Percentiles rank a stretch among this genome's conserved stretches.
Conservation (phyloP, 2,797 vertebrate genomes). For the Lutjanus argentimaculatus region DNA sequence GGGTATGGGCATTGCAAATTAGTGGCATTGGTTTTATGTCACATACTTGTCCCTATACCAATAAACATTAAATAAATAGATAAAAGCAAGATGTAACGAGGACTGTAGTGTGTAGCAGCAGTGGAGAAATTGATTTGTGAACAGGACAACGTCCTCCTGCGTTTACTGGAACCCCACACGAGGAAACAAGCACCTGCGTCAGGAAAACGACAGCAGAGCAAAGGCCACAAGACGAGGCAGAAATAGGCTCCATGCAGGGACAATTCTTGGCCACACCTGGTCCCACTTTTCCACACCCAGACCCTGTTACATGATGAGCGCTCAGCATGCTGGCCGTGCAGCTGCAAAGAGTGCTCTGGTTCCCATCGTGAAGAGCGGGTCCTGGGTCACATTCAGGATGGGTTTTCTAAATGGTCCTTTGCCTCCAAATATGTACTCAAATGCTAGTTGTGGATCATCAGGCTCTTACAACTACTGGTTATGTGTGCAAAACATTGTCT, state of each 20-base stretch:
- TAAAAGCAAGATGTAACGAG: slow-evolving; percentile 7
- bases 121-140: slow-evolving; percentile 27
- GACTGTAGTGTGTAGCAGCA: neutral
- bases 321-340: slow-evolving; percentile 2
- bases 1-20: no score
- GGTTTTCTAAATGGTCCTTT: neutral
- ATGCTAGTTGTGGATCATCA: no score
- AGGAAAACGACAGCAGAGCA: neutral
- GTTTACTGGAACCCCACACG: neutral
- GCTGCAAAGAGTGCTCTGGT: neutral
- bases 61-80: no score
- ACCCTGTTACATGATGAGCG: slow-evolving; percentile 16
- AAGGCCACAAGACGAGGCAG: slow-evolving; percentile 15
- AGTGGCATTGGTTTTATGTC: no score
- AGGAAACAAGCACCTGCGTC: neutral
- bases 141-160: slow-evolving; percentile 7
- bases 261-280: slow-evolving; percentile 53
- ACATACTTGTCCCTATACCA: no score
- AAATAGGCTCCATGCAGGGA: slow-evolving; percentile 51
- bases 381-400: slow-evolving; percentile 6
- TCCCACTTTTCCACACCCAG: slow-evolving; percentile 35
- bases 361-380: no score
- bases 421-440: neutral
- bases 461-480: no score
- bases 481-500: no score